phyloP scores from a whole-genome alignment of 2,797 vertebrate species.

The Scarus forsteni region DNA sequence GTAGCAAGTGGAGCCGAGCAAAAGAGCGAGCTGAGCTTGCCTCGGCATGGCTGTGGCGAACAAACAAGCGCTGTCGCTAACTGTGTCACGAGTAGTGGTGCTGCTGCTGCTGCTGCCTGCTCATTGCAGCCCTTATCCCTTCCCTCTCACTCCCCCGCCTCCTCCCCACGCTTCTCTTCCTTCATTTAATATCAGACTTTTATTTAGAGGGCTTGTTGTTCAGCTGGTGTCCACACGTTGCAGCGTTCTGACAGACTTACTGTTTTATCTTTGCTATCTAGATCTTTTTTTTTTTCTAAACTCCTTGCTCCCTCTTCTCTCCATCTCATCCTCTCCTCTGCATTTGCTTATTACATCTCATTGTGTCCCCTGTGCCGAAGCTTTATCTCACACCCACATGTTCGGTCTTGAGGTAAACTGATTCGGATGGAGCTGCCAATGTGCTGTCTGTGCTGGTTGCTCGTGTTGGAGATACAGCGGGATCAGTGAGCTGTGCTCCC shows the following conservation, averaged over 20 bases:
- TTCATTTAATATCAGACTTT: constrained; percentile 64
- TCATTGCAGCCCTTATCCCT: constrained; percentile 54
- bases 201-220: constrained; percentile 53
- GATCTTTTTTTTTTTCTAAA: constrained; percentile 16
- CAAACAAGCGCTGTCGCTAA: constrained; percentile 79
- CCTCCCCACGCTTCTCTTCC: constrained; percentile 38
- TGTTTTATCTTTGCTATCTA: constrained; percentile 34
- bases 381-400: constrained; percentile 17
- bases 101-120: constrained; percentile 59
- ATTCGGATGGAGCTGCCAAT: constrained; percentile 12
- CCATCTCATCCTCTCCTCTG: constrained; percentile 5
- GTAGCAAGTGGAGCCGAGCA: constrained; percentile 64
- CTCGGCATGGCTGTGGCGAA: constrained; percentile 72
- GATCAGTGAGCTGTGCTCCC: constrained; percentile 50
- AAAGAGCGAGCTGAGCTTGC: constrained; percentile 62
- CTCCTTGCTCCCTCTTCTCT: constrained; percentile 12
- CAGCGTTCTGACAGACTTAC: constrained; percentile 30
- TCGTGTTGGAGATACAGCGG: constrained; percentile 38
- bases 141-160: constrained; percentile 23
- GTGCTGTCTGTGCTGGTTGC: constrained; percentile 24
- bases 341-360: constrained; percentile 16
- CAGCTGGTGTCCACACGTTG: constrained; percentile 35
- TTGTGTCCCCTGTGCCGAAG: constrained; percentile 10
- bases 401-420: constrained; percentile 26
- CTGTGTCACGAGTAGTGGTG: constrained; percentile 79